Base-by-base conservation (phyloP, 2,113 vertebrate genomes). In the Pluvianellus socialis region DNA sequence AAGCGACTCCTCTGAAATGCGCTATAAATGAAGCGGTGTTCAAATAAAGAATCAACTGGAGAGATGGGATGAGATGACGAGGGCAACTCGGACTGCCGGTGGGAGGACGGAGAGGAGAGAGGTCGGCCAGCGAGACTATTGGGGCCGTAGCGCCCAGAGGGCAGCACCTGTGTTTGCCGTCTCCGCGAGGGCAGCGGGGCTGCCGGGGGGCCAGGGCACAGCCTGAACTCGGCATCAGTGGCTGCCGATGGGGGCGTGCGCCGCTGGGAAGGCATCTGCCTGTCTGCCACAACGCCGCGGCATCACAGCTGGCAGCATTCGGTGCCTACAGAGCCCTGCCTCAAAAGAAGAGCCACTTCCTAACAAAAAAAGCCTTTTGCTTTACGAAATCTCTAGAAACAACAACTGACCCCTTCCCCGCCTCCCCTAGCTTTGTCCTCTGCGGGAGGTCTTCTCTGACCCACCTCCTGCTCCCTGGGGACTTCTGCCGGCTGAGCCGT, bases 221-320 rank as follows among this genome's bases (percentile, higher is more conserved):
- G 38, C 86, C 49, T 14, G 19, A 55, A 1, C 47, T n/a, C 0
- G 4, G 62, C 1, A 7, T 28, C 7, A 7, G 35, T 2, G 52
- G 38, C 65, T 0, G 2, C 4, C 0, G 2, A 32, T 13, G 35
- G 53, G 32, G 50, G 6, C 1, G 12, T 28, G 21, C 0, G 6
- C 38, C 45, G 79, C 47, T 2, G 4, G 67, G 49, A 59, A 49
- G 79, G 55, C 71, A 45, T 5, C 79, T 24, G 49, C 56, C 58
- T 5, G 10, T 4, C 85, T 32, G 61, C 83, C 6, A 35, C 53
- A 52, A 17, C 0, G 1, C 52, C 2, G 1, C 9, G 1, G 4
- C 62, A 47, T 4, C 1, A 4, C 66, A 66, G 63, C 28, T 45
- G 28, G 77, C 56, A 32, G 52, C 8, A 6, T 8, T 35, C 35